A percentile compares a stretch with the other conserved stretches of the same genome.
Evolutionary conservation across 2,888 invertebrate genomes (phyloP).

Genomic region (Campoplex nolae): DNA sequence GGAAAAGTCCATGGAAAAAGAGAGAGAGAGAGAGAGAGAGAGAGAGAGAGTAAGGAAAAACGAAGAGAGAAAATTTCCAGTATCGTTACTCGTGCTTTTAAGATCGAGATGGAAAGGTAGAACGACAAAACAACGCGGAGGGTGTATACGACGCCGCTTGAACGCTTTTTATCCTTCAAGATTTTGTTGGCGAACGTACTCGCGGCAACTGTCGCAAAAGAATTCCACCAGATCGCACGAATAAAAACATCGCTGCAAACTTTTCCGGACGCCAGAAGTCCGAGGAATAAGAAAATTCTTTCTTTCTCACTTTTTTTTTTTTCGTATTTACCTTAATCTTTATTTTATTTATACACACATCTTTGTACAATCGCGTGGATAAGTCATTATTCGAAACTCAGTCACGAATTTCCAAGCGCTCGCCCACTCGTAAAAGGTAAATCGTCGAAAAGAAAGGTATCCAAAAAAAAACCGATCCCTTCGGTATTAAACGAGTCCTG

Average conservation of each 20-base stretch:
- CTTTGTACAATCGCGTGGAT: not conserved
- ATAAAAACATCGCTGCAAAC: slow-evolving; percentile 24
- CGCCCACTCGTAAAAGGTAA: not conserved
- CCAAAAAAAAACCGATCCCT: not conserved
- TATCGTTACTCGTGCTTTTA: not conserved
- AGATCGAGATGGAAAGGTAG: slow-evolving; percentile 9
- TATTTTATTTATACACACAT: not conserved
- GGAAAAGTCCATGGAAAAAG: not conserved
- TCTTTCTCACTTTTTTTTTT: not conserved
- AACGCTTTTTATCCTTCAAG: slow-evolving; percentile 23
- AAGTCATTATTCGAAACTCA: not conserved
- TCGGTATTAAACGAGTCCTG: not conserved
- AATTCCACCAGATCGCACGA: slow-evolving; percentile 24
- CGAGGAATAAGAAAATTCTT: slow-evolving; percentile 22
- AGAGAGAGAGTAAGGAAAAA: not conserved
- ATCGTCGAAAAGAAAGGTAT: not conserved
- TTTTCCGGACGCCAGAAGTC: slow-evolving; percentile 31
- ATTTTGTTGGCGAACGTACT: slow-evolving; percentile 47
- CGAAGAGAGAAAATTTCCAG: slow-evolving; percentile 26
- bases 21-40: too few relatives aligned
- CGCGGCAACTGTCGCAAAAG: slow-evolving; percentile 32
- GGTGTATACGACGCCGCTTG: slow-evolving; percentile 11
- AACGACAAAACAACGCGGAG: not conserved
- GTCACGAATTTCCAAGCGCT: not conserved
- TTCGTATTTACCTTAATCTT: not conserved